Conservation (phyloP, 1,140 invertebrate species). For the Leptinotarsa texana region DNA sequence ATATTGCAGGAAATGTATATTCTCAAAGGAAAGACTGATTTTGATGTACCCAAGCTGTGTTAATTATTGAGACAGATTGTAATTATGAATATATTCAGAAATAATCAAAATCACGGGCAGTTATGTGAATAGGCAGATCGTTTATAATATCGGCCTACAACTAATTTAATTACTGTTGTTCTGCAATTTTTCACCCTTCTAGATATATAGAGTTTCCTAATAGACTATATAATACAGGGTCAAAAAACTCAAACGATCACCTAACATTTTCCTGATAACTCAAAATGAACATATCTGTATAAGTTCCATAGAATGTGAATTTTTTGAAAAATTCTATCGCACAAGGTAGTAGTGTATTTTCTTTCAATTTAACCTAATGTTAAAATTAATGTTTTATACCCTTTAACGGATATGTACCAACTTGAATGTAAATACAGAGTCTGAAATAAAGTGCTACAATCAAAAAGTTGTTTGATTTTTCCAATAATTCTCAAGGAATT, state of each 20-base stretch:
- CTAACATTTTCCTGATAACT: not conserved
- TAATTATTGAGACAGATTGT: too few species aligned
- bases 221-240: slow-evolving; percentile 17
- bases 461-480: not conserved
- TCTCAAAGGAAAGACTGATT: slow-evolving; percentile 3
- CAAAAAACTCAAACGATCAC: not conserved
- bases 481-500: too few species aligned
- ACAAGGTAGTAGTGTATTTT: not conserved
- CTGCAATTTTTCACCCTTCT: not conserved
- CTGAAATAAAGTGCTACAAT: slow-evolving; percentile 21
- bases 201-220: not conserved
- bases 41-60: not conserved
- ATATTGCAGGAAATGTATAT: not conserved
- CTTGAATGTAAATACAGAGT: slow-evolving; percentile 32
- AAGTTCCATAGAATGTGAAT: not conserved
- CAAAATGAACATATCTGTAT: not conserved
- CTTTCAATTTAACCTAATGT: not conserved
- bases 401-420: slow-evolving; percentile 23
- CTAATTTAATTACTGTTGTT: not conserved
- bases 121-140: too few species aligned
- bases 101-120: too few species aligned
- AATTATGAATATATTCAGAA: too few species aligned
- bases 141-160: not conserved
- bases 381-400: slow-evolving; percentile 41
- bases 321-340: not conserved